phyloP scores from a whole-genome alignment of 2,113 vertebrate genomes.

The Hyperopisus bebe region DNA sequence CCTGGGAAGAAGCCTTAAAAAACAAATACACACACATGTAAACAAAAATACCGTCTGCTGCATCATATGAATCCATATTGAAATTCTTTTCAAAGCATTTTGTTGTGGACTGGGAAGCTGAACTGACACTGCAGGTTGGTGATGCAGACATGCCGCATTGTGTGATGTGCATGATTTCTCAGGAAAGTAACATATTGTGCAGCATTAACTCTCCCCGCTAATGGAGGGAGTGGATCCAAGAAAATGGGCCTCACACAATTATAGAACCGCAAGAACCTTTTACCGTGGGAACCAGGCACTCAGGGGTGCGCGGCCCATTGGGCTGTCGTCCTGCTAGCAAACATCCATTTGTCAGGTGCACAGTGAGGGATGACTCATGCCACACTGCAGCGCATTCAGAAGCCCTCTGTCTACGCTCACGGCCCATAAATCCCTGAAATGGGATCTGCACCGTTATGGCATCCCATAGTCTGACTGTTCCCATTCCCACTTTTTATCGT shows the following conservation, averaged over 20 bases:
- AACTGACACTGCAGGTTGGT: background rate
- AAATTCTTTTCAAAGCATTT: background rate
- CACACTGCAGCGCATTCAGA: background rate
- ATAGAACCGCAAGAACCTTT: slow-evolving; percentile 16
- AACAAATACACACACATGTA: background rate
- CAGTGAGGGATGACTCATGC: background rate
- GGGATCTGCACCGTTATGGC: background rate
- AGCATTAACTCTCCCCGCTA: background rate
- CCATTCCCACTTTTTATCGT: background rate
- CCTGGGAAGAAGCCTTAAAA: background rate
- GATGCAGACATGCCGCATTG: background rate
- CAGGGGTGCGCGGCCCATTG: background rate
- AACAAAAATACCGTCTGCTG: background rate
- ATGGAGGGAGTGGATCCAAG: background rate
- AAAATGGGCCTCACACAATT: slow-evolving; percentile 14
- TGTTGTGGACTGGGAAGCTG: background rate
- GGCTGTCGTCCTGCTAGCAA: background rate
- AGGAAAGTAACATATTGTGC: background rate
- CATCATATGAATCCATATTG: background rate
- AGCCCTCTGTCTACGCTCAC: background rate
- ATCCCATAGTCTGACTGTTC: background rate
- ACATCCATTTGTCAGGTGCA: slow-evolving; percentile 7
- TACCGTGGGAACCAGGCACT: background rate
- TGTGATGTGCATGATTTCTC: background rate
- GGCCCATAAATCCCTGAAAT: background rate